Percentiles rank a stretch among this genome's conserved stretches.
phyloP scores from a whole-genome alignment of 2,113 vertebrate genomes.

The Oenanthe oenanthe region DNA sequence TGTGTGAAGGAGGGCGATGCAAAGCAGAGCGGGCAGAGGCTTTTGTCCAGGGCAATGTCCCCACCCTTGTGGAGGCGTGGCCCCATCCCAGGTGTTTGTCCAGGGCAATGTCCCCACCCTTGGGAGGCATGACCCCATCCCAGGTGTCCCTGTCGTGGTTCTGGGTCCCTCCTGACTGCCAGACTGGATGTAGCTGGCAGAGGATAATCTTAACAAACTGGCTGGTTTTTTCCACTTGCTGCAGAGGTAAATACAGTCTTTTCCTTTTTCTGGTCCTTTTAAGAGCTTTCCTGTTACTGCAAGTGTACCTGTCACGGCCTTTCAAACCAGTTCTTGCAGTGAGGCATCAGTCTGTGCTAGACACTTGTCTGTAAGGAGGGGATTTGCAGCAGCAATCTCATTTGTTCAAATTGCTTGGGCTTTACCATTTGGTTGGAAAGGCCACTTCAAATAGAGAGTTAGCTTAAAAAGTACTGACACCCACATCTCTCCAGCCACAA shows the following conservation, averaged over 20 bases:
- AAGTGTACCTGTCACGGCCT: not conserved
- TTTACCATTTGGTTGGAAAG: not conserved
- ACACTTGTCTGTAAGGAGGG: not conserved
- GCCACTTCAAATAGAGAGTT: not conserved
- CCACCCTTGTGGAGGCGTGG: rapidly evolving
- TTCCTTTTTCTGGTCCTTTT: not conserved
- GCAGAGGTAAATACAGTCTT: not conserved
- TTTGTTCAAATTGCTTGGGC: not conserved
- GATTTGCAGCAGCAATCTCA: not conserved
- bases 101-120: rapidly evolving
- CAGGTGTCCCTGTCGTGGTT: not conserved
- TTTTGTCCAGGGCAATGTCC: not conserved
- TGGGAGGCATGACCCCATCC: rapidly evolving
- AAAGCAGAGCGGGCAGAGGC: not conserved
- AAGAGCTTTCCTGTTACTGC: not conserved
- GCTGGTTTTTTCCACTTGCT: not conserved
- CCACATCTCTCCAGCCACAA: not conserved
- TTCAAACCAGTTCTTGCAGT: not conserved
- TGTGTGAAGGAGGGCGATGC: not conserved
- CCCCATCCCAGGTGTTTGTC: too few species aligned
- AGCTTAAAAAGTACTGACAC: not conserved
- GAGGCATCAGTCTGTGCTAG: not conserved
- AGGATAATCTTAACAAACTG: not conserved
- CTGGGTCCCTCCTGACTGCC: not conserved
- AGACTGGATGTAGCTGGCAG: not conserved